Evolutionary conservation across 2,797 vertebrate genomes (phyloP).

Genomic region (Mallotus villosus): DNA sequence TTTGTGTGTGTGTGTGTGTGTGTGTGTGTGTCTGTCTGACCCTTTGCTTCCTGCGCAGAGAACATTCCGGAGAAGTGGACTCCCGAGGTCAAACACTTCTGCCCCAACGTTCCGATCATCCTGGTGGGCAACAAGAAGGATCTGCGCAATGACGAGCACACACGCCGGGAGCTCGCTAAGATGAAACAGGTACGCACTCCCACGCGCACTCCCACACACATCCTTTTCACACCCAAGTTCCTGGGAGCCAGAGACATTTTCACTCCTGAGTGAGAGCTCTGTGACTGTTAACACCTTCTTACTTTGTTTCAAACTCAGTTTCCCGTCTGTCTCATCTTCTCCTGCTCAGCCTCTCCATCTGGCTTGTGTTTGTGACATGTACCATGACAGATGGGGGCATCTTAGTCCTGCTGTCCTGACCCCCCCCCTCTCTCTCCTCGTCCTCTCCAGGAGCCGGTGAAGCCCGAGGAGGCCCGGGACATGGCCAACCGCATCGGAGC

Average conservation of each 20-base stretch:
- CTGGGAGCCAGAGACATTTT: background rate
- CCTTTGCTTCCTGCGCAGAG: constrained; percentile 72
- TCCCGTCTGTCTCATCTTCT: background rate
- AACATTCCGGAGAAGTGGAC: constrained; percentile 99
- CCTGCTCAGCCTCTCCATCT: background rate
- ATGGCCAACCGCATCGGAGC: constrained; percentile 94
- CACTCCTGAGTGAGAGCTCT: too few relatives aligned
- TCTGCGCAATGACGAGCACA: constrained; percentile 96
- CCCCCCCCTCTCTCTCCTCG: constrained; percentile 1
- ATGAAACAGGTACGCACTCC: constrained; percentile 90
- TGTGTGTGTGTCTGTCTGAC: background rate
- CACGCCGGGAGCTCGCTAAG: constrained; percentile 94
- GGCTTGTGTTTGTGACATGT: background rate
- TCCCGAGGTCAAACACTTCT: constrained; percentile 98
- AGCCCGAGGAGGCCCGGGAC: constrained; percentile 93
- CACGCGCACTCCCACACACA: background rate
- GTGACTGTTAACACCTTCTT: too few relatives aligned
- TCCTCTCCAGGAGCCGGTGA: constrained; percentile 88
- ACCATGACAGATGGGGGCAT: too few relatives aligned
- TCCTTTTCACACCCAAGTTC: background rate
- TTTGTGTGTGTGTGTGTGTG: background rate
- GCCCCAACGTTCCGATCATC: constrained; percentile 98
- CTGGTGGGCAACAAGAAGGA: constrained; percentile 99
- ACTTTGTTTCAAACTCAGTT: background rate
- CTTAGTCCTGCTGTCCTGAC: too few relatives aligned